phyloP scores from a whole-genome alignment of 2,888 invertebrate species.

The Danaus chrysippus region DNA sequence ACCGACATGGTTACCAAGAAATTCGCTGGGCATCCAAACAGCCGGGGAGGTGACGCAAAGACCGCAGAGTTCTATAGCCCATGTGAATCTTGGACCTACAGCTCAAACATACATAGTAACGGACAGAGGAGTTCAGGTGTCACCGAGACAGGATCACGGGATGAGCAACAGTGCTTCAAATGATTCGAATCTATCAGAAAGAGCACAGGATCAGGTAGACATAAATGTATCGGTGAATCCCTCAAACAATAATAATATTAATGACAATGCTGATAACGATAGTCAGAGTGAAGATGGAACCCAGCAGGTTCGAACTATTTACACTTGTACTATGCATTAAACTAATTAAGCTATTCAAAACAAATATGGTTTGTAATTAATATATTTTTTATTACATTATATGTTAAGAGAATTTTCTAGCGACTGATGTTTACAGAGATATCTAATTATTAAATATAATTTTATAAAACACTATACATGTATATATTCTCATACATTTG shows the following conservation, averaged over 20 bases:
- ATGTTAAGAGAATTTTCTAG: too few relatives aligned
- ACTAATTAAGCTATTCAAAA: neutral
- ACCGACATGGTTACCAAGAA: constrained; percentile 68
- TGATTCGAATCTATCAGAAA: constrained; percentile 59
- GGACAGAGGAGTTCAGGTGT: constrained; percentile 49
- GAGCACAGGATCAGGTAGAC: constrained; percentile 52
- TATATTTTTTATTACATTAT: too few relatives aligned
- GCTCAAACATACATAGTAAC: constrained; percentile 60
- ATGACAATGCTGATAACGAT: constrained; percentile 69
- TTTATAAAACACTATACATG: too few relatives aligned
- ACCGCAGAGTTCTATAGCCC: constrained; percentile 68
- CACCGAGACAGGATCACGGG: constrained; percentile 47
- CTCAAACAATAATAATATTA: constrained; percentile 68
- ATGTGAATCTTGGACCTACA: constrained; percentile 55
- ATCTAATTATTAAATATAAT: too few relatives aligned
- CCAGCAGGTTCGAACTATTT: constrained; percentile 53
- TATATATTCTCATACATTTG: too few relatives aligned
- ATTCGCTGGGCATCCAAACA: constrained; percentile 59
- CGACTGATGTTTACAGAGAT: too few relatives aligned
- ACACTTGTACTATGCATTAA: constrained; percentile 2
- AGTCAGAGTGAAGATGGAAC: constrained; percentile 71
- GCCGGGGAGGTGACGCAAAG: constrained; percentile 53
- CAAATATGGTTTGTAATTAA: neutral
- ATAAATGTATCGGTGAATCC: constrained; percentile 69
- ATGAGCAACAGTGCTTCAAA: constrained; percentile 55